These are phyloP conservation scores for Drosophila parthenogenetica DNA, from an alignment of 2,888 invertebrate species.

Conservation along the genomic window DNA sequence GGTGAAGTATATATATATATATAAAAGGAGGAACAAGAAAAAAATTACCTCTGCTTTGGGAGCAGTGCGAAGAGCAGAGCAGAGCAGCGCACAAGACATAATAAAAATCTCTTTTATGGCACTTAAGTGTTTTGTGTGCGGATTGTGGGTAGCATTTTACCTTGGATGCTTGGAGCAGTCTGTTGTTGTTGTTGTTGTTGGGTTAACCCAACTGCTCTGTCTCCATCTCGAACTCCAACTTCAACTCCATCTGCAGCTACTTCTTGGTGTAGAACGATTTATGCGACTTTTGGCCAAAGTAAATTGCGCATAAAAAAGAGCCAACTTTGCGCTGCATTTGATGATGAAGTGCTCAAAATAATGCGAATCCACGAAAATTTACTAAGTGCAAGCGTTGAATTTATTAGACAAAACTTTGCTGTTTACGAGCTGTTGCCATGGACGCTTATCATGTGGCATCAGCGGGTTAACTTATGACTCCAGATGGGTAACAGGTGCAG, in stretches of 20 bases:
- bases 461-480: conserved; percentile 68
- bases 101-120: conserved; percentile 81
- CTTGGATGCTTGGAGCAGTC: conserved; percentile 53
- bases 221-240: conserved; percentile 17
- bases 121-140: conserved; percentile 81
- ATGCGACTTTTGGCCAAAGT: conserved; percentile 79
- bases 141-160: conserved; percentile 79
- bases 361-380: conserved; percentile 72
- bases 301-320: conserved; percentile 80
- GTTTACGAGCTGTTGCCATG: conserved; percentile 74
- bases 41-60: too few relatives aligned
- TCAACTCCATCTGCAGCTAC: conserved; percentile 26
- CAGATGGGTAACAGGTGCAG: conserved; percentile 72
- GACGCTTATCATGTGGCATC: conserved; percentile 70
- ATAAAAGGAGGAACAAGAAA: neutral
- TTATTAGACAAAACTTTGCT: conserved; percentile 77
- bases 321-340: conserved; percentile 67
- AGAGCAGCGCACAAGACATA: conserved; percentile 70
- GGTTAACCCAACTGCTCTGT: conserved; percentile 26
- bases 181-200: conserved; percentile 22
- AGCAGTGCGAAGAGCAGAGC: too few relatives aligned
- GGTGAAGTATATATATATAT: conserved; percentile 32
- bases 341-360: conserved; percentile 79
- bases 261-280: conserved; percentile 62
- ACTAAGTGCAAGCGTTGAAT: conserved; percentile 77